Percentiles rank a stretch among this genome's conserved stretches.
Conservation (phyloP, 2,113 vertebrate genomes). For the Anthoscopus minutus region DNA sequence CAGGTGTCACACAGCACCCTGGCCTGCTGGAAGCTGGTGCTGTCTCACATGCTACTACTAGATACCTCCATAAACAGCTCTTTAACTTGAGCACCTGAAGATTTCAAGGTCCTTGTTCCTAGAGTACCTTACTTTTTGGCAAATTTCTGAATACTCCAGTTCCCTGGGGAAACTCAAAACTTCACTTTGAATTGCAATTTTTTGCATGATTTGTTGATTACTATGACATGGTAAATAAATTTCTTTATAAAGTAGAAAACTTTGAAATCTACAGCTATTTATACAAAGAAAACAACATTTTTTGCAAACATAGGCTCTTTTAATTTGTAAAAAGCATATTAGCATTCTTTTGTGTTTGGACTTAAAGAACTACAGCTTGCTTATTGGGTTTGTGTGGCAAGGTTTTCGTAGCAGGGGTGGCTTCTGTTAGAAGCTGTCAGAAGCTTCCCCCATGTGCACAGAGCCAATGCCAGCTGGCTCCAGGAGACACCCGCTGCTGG, state of each 20-base stretch:
- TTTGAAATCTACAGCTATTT: not conserved
- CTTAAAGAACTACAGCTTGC: not conserved
- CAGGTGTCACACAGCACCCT: not conserved
- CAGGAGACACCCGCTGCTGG: fast-evolving
- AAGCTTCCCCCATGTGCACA: not conserved
- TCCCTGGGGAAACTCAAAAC: not conserved
- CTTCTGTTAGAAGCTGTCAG: too few species aligned
- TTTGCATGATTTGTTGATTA: not conserved
- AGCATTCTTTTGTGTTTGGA: not conserved
- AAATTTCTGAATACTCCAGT: not conserved
- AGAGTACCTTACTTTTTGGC: not conserved
- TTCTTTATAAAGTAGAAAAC: not conserved
- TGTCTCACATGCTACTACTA: not conserved
- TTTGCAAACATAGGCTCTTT: not conserved
- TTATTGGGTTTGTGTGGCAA: not conserved
- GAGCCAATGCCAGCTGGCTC: not conserved
- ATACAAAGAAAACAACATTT: not conserved
- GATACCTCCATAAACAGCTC: not conserved
- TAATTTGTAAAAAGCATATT: not conserved
- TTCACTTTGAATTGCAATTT: not conserved
- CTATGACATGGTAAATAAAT: not conserved
- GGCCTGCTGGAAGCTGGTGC: not conserved
- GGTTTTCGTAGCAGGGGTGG: not conserved
- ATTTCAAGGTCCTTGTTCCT: not conserved
- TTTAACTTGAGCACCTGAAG: not conserved